Evolutionary conservation across 2,113 vertebrate species (phyloP), one percentile per base, ranked within the genome.

Genomic region (Forbesichthys agassizii): DNA sequence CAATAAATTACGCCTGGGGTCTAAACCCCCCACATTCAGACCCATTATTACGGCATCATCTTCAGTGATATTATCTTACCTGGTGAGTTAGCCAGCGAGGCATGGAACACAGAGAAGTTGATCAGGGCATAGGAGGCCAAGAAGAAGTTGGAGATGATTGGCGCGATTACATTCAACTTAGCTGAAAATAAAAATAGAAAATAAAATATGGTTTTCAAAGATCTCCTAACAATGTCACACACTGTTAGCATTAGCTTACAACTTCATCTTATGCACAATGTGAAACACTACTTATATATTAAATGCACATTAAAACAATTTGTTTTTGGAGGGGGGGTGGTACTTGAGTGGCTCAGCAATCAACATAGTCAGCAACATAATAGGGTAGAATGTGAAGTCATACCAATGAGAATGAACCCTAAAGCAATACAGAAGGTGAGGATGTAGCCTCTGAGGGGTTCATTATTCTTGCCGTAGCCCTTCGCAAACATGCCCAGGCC

Each of bases 101-200:
- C 97, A 67, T 99, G 97, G 89, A 99, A 98, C 75, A 99, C 97
- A 0, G 98, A 99, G 88, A 98, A 99, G 90, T 99, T 99, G 90
- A 99, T 99, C 90, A 99, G 88, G 69, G 98, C 98, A 20, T 99
- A 99, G 0, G 98, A 99, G 3, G 98, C 97, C 93, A 99, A 87
- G 91, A 99, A 99, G 87, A 99, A 99, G 86, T 99, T 99, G 61
- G 98, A 99, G 89, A 99, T 99, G 90, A 99, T 99, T 66, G 97
- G 98, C 72, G 98, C 98, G 66, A 99, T 99, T 54, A 93, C 64
- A 62, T 99, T 99, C 89, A 99, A 74, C 89, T 99, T 75, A 10
- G 96, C 98, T 99, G 91, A 8, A 42, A 42, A 42, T 42, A 2
- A 42, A 59, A 13, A 71, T 42, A n/a, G 1, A 47, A 46, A 20